Conservation (phyloP, 1,140 invertebrate species). For the Trichonephila inaurata region DNA sequence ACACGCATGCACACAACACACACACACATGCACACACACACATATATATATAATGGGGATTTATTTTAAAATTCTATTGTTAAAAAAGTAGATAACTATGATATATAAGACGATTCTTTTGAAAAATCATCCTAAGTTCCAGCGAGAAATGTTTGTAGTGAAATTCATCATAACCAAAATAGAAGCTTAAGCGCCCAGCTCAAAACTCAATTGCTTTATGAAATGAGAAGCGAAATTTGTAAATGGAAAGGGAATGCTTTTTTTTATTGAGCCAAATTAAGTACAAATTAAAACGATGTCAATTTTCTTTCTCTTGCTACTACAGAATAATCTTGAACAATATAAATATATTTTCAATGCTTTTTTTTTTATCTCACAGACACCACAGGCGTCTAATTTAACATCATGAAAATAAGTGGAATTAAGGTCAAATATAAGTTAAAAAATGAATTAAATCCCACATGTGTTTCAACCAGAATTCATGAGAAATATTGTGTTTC, state of each 20-base stretch:
- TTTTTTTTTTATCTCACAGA: not conserved
- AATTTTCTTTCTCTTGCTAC: not conserved
- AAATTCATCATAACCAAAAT: not conserved
- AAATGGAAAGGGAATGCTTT: not conserved
- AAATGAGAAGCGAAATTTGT: not conserved
- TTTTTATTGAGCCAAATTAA: not conserved
- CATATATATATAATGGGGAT: too few species aligned
- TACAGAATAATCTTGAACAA: not conserved
- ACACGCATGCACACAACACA: too few species aligned
- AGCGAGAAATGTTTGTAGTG: not conserved
- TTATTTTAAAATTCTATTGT: too few species aligned
- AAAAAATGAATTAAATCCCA: not conserved
- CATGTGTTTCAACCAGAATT: not conserved
- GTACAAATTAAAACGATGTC: not conserved
- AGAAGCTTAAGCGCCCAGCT: not conserved
- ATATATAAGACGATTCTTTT: too few species aligned
- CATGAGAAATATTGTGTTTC: not conserved
- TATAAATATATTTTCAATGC: not conserved
- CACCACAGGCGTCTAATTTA: not conserved
- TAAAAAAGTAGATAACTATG: too few species aligned
- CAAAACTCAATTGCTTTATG: not conserved
- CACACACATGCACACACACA: too few species aligned
- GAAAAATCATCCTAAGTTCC: too few species aligned
- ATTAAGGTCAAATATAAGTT: not conserved
- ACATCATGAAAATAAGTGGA: not conserved